phyloP scores from a whole-genome alignment of 2,888 invertebrate genomes.

The Apantesis nais region DNA sequence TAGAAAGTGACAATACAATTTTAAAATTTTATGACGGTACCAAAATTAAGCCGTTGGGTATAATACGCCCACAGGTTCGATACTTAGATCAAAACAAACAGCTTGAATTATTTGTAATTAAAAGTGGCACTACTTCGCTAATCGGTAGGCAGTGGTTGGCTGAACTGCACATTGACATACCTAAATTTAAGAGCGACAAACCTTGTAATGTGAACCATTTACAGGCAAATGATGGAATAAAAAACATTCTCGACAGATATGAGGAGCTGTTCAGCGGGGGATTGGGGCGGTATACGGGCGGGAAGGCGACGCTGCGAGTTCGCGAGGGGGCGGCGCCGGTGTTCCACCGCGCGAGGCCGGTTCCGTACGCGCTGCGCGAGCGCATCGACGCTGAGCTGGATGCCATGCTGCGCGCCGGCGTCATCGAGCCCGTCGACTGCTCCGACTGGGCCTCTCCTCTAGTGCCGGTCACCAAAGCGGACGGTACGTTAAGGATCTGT shows the following conservation, averaged over 20 bases:
- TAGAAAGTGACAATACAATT: conserved; percentile 20
- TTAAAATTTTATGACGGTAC: conserved; percentile 32
- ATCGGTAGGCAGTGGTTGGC: conserved; percentile 35
- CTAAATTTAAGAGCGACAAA: not conserved
- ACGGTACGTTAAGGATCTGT: conserved; percentile 44
- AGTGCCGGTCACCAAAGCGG: conserved; percentile 37
- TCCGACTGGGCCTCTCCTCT: conserved; percentile 45
- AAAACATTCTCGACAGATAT: not conserved
- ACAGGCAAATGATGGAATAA: not conserved
- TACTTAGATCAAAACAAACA: conserved; percentile 5
- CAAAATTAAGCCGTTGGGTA: conserved; percentile 37
- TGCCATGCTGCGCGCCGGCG: conserved; percentile 28
- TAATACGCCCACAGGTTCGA: conserved; percentile 22
- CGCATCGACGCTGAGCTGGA: conserved; percentile 45
- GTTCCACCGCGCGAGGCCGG: conserved; percentile 16
- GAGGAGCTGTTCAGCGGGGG: conserved; percentile 1
- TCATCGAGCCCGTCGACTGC: conserved; percentile 18
- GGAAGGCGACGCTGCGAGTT: conserved; percentile 10
- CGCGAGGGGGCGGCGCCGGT: conserved; percentile 32
- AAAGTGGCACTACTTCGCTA: conserved; percentile 29
- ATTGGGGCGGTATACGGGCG: not conserved
- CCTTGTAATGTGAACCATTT: too few species aligned
- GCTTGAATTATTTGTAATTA: conserved; percentile 28
- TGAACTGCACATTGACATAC: conserved; percentile 19
- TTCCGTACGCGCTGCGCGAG: conserved; percentile 20